Evolutionary conservation across 1,140 invertebrate species (phyloP).

Genomic region (Drosophila trapezifrons): DNA sequence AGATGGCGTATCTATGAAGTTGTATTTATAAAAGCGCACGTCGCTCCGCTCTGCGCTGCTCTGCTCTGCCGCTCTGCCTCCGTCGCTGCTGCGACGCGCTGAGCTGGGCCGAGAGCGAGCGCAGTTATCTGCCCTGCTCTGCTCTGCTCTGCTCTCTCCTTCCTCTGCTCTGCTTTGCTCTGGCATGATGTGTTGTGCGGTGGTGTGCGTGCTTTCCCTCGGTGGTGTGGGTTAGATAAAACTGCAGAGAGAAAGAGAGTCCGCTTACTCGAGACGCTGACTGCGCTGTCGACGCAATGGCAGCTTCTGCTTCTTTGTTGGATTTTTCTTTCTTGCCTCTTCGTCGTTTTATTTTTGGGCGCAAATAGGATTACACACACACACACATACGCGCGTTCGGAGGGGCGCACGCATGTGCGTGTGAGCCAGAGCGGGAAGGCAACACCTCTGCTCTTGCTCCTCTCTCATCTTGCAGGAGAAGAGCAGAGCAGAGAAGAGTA

Average conservation of each 20-base stretch:
- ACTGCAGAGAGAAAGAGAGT: constrained; percentile 45
- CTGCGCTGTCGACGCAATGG: constrained; percentile 47
- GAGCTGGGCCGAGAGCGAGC: constrained; percentile 31
- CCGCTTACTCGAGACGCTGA: constrained; percentile 18
- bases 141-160: constrained; percentile 7
- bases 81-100: constrained; percentile 16
- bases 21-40: constrained; percentile 79
- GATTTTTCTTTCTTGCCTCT: constrained; percentile 63
- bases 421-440: constrained; percentile 33
- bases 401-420: constrained; percentile 28
- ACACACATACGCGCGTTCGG: constrained; percentile 10
- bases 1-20: constrained; percentile 66
- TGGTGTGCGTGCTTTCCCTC: constrained; percentile 33
- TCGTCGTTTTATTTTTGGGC: constrained; percentile 63
- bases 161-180: constrained; percentile 10
- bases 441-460: neutral
- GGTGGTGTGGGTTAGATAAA: constrained; percentile 78
- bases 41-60: constrained; percentile 18
- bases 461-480: constrained; percentile 32
- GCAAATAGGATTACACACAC: constrained; percentile 73
- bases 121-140: constrained; percentile 30
- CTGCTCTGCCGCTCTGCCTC: constrained; percentile 19
- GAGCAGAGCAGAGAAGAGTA: neutral
- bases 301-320: constrained; percentile 65
- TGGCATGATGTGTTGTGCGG: constrained; percentile 4